These are phyloP conservation scores for Drosophila melanogaster DNA, from an alignment of 1,140 invertebrate species.

Conservation along the genomic window Release_6_plus_ISO1_MT NT_033779.5:11909001-11909500, in stretches of 20 bases:
- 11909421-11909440: conserved; percentile 2
- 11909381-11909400: not conserved
- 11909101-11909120: conserved; percentile 39
- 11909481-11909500: not conserved
- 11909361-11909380: not conserved
- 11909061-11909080: conserved; percentile 9
- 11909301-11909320: conserved; percentile 57
- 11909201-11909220: conserved; percentile 1
- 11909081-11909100: conserved; percentile 4
- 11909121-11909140: conserved; percentile 77
- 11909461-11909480: conserved; percentile 14
- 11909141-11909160: conserved; percentile 78
- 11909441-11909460: conserved; percentile 47
- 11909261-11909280: conserved; percentile 38
- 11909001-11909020: conserved; percentile 71
- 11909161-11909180: conserved; percentile 62
- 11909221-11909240: conserved; percentile 52
- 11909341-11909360: not conserved
- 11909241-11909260: conserved; percentile 34
- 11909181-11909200: not conserved
- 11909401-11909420: conserved; percentile 24
- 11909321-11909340: conserved; percentile 15
- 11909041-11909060: conserved; percentile 66
- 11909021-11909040: conserved; percentile 61
- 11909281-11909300: conserved; percentile 64